phyloP scores from a whole-genome alignment of 2,113 vertebrate species.

The Pygoscelis antarcticus region DNA sequence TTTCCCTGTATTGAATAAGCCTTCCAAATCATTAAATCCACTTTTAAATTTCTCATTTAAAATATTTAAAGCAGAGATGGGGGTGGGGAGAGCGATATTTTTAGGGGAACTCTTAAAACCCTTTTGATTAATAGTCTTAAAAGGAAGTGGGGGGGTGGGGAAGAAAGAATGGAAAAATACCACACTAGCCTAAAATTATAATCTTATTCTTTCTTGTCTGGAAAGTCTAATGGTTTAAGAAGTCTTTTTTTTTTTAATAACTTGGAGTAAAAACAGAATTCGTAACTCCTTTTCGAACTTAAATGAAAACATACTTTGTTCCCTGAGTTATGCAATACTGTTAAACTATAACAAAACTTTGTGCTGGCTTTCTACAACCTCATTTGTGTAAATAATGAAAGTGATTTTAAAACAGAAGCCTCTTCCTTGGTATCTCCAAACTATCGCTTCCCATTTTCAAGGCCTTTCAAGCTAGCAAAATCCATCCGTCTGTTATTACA shows the following conservation, averaged over 20 bases:
- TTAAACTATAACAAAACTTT: neutral
- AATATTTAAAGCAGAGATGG: neutral
- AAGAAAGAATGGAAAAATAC: neutral
- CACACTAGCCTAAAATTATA: neutral
- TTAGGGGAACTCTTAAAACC: neutral
- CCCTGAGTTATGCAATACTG: neutral
- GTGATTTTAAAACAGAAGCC: neutral
- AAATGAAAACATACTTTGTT: conserved; percentile 37
- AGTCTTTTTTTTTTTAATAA: neutral
- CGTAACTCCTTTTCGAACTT: neutral
- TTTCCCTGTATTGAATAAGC: neutral
- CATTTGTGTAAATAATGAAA: neutral
- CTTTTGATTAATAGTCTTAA: neutral
- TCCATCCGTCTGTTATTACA: neutral
- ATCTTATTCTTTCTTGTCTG: neutral
- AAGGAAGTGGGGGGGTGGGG: neutral
- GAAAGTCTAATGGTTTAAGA: neutral
- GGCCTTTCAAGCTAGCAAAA: neutral
- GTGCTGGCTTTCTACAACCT: neutral
- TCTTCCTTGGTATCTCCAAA: neutral
- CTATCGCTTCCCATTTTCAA: neutral
- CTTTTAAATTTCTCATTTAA: neutral
- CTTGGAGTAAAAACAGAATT: neutral
- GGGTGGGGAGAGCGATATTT: neutral
- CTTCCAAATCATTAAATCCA: neutral